Conservation (phyloP, 2,888 invertebrate species). For the Agrochola lychnidis region DNA sequence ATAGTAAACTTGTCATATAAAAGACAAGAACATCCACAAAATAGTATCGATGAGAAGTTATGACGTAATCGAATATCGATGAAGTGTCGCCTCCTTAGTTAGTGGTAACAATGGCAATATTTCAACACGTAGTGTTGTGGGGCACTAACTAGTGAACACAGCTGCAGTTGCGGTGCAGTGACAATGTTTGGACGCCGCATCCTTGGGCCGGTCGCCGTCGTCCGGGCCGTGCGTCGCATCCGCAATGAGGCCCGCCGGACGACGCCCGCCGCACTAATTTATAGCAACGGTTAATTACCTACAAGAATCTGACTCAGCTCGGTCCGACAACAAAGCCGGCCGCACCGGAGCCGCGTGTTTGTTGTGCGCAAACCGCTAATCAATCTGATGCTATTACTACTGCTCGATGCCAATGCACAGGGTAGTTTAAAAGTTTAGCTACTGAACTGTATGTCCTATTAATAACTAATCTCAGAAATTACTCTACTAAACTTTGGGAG, state of each 20-base stretch:
- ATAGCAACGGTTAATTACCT: conserved; percentile 87
- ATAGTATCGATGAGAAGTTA: conserved; percentile 29
- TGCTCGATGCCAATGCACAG: conserved; percentile 20
- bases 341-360: conserved; percentile 70
- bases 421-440: conserved; percentile 9
- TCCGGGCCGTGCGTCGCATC: conserved; percentile 79
- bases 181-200: conserved; percentile 86
- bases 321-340: conserved; percentile 72
- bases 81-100: conserved; percentile 69
- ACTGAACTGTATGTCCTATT: not conserved
- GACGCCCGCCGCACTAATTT: conserved; percentile 79
- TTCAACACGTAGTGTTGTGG: conserved; percentile 81
- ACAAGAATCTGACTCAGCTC: conserved; percentile 84
- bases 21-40: conserved; percentile 25
- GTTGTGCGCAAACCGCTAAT: conserved; percentile 70
- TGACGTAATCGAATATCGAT: conserved; percentile 66
- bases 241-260: conserved; percentile 79
- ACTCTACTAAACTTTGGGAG: not conserved
- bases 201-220: conserved; percentile 73
- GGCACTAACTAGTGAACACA: conserved; percentile 85
- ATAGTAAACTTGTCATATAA: conserved; percentile 35
- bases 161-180: conserved; percentile 85
- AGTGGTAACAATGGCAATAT: conserved; percentile 75
- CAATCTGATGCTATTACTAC: conserved; percentile 68
- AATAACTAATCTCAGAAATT: not conserved